A percentile compares a stretch with the other conserved stretches of the same genome.
Evolutionary conservation across 2,888 invertebrate genomes (phyloP).

Genomic region (Adelognathus sp.): DNA sequence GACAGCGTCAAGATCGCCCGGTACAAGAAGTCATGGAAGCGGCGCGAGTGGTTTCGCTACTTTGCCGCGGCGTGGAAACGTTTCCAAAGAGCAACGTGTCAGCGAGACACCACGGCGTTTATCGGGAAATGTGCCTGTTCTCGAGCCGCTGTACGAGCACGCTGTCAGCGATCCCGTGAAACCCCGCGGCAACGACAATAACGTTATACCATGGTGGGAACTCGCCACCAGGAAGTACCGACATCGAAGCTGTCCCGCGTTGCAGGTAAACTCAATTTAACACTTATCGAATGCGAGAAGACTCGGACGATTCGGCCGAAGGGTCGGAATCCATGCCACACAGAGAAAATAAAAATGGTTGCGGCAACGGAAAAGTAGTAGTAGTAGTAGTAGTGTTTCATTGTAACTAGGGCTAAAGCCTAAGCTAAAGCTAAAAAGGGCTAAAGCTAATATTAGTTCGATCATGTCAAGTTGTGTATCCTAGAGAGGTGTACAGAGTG

Average conservation of each 20-base stretch:
- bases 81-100: conserved; percentile 65
- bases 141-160: conserved; percentile 81
- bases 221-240: conserved; percentile 90
- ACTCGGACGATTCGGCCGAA: neutral
- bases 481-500: no score
- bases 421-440: no score
- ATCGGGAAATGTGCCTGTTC: conserved; percentile 73
- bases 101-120: conserved; percentile 70
- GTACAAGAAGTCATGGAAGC: neutral
- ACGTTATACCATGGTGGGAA: conserved; percentile 92
- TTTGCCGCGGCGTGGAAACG: conserved; percentile 71
- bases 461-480: no score
- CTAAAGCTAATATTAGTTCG: no score
- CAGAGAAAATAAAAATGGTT: no score
- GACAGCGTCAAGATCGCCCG: conserved; percentile 38
- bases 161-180: conserved; percentile 79
- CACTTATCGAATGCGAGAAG: conserved; percentile 11
- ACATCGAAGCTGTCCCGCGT: conserved; percentile 91
- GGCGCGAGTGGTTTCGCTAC: conserved; percentile 68
- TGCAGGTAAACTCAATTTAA: conserved; percentile 83
- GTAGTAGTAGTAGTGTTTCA: no score
- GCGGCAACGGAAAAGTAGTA: no score
- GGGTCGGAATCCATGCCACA: neutral
- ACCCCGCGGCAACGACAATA: conserved; percentile 68
- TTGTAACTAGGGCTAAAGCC: no score